These are phyloP conservation scores for Drosophila sproati DNA, from an alignment of 1,140 invertebrate genomes.

Conservation along the genomic window DNA sequence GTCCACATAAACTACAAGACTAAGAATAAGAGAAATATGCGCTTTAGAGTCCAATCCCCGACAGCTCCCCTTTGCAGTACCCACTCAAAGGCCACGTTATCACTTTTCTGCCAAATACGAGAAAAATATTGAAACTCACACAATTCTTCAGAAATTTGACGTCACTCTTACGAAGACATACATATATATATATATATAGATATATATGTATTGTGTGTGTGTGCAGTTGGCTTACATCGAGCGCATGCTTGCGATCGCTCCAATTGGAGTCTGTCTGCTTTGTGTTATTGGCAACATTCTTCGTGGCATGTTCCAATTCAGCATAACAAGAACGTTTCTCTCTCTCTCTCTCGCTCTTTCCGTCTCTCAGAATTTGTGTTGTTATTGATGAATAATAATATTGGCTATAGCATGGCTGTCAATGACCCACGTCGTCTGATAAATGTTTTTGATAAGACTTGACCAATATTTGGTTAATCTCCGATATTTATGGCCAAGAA, in stretches of 20 bases:
- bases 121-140: constrained; percentile 13
- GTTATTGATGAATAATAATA: constrained; percentile 12
- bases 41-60: background rate
- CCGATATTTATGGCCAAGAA: background rate
- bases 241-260: constrained; percentile 15
- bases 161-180: constrained; percentile 16
- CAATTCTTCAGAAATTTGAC: constrained; percentile 40
- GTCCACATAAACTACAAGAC: constrained; percentile 22
- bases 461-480: background rate
- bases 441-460: background rate
- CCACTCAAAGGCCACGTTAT: constrained; percentile 58
- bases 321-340: constrained; percentile 6
- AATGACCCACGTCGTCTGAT: constrained; percentile 40
- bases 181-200: constrained; percentile 11
- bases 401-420: constrained; percentile 29
- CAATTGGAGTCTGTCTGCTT: constrained; percentile 31
- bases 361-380: background rate
- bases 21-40: background rate
- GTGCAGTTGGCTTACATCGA: constrained; percentile 16
- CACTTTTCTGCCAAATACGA: constrained; percentile 44
- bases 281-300: constrained; percentile 43
- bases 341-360: constrained; percentile 11
- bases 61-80: background rate
- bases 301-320: constrained; percentile 31
- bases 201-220: constrained; percentile 8